These are phyloP conservation scores for Tuberolachnus salignus DNA, from an alignment of 2,888 invertebrate species.

Conservation along the genomic window DNA sequence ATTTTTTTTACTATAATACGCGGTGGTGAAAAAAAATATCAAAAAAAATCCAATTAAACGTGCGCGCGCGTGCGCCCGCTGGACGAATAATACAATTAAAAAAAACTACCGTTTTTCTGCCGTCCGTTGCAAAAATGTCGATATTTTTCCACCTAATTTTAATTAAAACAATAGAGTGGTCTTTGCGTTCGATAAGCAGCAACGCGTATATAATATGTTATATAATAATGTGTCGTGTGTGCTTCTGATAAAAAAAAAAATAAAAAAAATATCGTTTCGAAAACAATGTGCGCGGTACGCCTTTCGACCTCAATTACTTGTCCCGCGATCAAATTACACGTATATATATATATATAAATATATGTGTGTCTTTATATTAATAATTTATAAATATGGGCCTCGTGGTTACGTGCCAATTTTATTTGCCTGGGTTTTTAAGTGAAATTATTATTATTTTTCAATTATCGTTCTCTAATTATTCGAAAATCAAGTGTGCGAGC, in stretches of 20 bases:
- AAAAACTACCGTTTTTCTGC: conserved; percentile 33
- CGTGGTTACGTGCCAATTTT: too few relatives aligned
- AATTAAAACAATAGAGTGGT: conserved; percentile 28
- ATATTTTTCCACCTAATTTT: conserved; percentile 46
- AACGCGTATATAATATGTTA: not conserved
- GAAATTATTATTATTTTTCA: too few relatives aligned
- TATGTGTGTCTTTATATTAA: too few relatives aligned
- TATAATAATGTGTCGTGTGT: not conserved
- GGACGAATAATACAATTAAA: not conserved
- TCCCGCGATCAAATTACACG: conserved; percentile 30
- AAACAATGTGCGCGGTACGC: conserved; percentile 26
- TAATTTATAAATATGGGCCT: too few relatives aligned
- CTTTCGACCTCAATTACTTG: conserved; percentile 12
- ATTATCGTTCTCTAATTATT: too few relatives aligned
- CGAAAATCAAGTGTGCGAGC: too few relatives aligned
- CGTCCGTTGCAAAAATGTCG: conserved; percentile 37
- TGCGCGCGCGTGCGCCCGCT: not conserved
- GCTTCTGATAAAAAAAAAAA: conserved; percentile 10
- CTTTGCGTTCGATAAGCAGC: not conserved
- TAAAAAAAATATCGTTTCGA: conserved; percentile 17
- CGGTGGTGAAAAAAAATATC: not conserved
- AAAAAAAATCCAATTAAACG: conserved; percentile 39
- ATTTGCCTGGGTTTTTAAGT: too few relatives aligned
- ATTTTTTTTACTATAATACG: not conserved
- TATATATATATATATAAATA: too few relatives aligned